phyloP scores from a whole-genome alignment of 2,888 invertebrate genomes.

The Acheta domesticus region DNA sequence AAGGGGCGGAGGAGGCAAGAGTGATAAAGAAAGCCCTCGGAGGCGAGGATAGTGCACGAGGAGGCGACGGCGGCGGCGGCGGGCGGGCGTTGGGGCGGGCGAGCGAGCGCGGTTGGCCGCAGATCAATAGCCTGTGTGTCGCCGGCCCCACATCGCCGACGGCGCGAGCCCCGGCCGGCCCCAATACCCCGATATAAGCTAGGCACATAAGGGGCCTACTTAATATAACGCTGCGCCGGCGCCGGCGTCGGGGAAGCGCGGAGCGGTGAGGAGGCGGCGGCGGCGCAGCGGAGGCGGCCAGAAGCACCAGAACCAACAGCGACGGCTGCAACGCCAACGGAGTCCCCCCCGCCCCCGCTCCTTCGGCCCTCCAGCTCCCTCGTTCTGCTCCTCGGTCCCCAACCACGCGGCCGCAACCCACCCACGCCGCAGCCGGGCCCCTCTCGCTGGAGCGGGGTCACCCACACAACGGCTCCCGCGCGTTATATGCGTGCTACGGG shows the following conservation, averaged over 20 bases:
- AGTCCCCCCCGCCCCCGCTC: not conserved
- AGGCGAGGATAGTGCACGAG: too few relatives aligned
- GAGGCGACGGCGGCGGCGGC: too few relatives aligned
- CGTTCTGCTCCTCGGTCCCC: not conserved
- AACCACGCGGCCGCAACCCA: not conserved
- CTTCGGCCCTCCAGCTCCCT: not conserved
- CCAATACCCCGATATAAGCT: not conserved
- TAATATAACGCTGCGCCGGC: not conserved
- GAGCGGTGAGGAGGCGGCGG: not conserved
- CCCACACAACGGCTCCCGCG: not conserved
- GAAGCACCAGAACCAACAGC: not conserved
- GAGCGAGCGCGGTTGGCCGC: not conserved
- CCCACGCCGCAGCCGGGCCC: not conserved
- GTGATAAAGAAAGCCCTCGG: not conserved
- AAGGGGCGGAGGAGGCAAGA: not conserved
- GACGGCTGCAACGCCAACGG: not conserved
- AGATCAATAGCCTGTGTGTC: not conserved
- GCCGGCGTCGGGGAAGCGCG: not conserved
- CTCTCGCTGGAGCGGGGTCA: not conserved
- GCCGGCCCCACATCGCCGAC: not conserved
- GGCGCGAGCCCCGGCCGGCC: not conserved
- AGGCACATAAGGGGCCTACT: slow-evolving; percentile 8
- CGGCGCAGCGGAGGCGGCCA: not conserved
- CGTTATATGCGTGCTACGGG: slow-evolving; percentile 18
- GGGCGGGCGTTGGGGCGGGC: too few relatives aligned